phyloP scores from a whole-genome alignment of 2,113 vertebrate species.

The Willisornis vidua region DNA sequence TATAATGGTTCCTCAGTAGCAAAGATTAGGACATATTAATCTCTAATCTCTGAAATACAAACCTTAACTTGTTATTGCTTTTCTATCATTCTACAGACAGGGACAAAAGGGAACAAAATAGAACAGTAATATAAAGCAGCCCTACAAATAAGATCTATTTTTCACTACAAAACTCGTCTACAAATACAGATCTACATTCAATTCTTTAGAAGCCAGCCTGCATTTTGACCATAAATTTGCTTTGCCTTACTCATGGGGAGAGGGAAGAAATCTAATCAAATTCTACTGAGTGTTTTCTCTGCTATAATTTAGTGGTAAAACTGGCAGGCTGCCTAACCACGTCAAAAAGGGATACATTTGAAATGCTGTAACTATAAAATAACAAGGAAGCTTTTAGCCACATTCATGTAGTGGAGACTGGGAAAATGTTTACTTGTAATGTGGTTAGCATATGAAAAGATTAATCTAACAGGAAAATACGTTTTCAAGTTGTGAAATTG shows the following conservation, averaged over 20 bases:
- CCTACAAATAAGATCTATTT: conserved; percentile 16
- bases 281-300: conserved; percentile 68
- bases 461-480: conserved; percentile 80
- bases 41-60: not conserved
- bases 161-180: not conserved
- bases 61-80: not conserved
- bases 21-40: not conserved
- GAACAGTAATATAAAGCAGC: not conserved
- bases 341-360: conserved; percentile 60
- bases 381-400: conserved; percentile 73
- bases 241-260: conserved; percentile 1
- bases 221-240: conserved; percentile 45
- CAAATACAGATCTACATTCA: conserved; percentile 7
- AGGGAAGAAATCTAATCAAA: conserved; percentile 63
- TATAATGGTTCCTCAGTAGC: not conserved
- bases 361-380: conserved; percentile 73
- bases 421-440: conserved; percentile 77
- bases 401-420: conserved; percentile 71
- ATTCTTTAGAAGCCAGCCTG: conserved; percentile 24
- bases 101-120: not conserved
- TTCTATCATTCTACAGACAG: not conserved
- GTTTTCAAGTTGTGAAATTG: conserved; percentile 78
- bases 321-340: conserved; percentile 63
- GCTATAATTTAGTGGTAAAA: conserved; percentile 72
- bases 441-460: conserved; percentile 80